A percentile compares a stretch with the other conserved stretches of the same genome.
Conservation (phyloP, 2,797 vertebrate genomes). For the Catamblyrhynchus diadema region DNA sequence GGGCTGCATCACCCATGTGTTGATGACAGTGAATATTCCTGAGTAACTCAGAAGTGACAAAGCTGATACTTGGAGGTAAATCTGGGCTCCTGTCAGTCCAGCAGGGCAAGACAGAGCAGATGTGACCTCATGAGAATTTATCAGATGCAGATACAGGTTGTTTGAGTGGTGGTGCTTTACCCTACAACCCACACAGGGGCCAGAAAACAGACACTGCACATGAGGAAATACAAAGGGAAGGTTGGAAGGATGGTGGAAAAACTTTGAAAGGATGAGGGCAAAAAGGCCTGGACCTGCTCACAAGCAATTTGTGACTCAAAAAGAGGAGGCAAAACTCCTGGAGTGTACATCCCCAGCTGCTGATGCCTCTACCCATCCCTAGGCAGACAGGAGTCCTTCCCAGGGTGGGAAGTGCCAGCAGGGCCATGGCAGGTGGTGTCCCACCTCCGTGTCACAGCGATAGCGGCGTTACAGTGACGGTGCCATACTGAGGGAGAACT, state of each 20-base stretch:
- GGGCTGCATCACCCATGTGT: neutral
- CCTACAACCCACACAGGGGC: neutral
- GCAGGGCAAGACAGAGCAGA: neutral
- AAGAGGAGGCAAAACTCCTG: neutral
- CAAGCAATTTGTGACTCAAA: neutral
- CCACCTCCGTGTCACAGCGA: neutral
- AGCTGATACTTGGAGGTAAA: neutral
- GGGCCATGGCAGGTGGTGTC: neutral
- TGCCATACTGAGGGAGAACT: neutral
- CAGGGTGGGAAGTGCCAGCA: rapidly evolving
- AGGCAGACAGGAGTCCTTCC: neutral
- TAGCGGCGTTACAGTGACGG: neutral
- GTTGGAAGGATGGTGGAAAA: neutral
- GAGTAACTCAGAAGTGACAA: neutral
- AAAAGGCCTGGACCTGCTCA: neutral
- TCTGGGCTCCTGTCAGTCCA: neutral
- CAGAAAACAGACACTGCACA: neutral
- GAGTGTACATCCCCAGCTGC: neutral
- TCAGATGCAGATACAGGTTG: neutral
- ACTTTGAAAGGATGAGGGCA: neutral
- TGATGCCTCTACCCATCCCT: neutral
- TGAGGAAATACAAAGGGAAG: neutral
- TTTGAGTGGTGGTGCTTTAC: neutral
- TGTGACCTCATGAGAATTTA: neutral
- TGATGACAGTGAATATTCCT: neutral